phyloP scores from a whole-genome alignment of 2,797 vertebrate genomes.

The Momotus momota region DNA sequence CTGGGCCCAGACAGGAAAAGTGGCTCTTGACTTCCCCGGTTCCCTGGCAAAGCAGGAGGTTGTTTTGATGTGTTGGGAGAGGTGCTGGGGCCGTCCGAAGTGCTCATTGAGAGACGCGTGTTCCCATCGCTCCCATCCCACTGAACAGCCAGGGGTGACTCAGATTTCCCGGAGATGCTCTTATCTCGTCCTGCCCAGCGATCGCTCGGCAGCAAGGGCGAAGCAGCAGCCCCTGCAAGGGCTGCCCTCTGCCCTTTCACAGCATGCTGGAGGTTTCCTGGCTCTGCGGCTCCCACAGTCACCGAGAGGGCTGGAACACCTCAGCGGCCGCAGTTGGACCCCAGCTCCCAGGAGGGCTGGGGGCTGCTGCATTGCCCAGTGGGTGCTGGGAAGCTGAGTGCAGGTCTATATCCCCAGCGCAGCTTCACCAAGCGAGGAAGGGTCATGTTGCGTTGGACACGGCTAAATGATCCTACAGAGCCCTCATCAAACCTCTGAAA shows the following conservation, averaged over 20 bases:
- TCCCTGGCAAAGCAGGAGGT: neutral
- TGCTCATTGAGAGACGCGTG: rapidly evolving
- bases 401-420: neutral
- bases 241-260: slow-evolving; percentile 1
- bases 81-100: neutral
- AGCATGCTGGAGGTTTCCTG: neutral
- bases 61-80: neutral
- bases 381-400: rapidly evolving
- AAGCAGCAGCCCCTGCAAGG: neutral
- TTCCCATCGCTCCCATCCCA: neutral
- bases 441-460: rapidly evolving
- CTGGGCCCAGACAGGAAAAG: neutral
- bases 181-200: slow-evolving; percentile 61
- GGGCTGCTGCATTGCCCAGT: rapidly evolving
- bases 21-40: neutral
- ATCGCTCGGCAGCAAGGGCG: neutral
- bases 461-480: neutral
- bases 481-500: rapidly evolving
- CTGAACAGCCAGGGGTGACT: slow-evolving; percentile 9
- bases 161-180: slow-evolving; percentile 68
- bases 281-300: neutral
- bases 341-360: neutral
- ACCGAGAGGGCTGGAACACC: rapidly evolving
- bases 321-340: rapidly evolving
- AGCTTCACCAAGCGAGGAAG: neutral